A percentile compares a stretch with the other conserved stretches of the same genome.
phyloP scores from a whole-genome alignment of 2,888 invertebrate genomes.

The Xanthorhoe designata region DNA sequence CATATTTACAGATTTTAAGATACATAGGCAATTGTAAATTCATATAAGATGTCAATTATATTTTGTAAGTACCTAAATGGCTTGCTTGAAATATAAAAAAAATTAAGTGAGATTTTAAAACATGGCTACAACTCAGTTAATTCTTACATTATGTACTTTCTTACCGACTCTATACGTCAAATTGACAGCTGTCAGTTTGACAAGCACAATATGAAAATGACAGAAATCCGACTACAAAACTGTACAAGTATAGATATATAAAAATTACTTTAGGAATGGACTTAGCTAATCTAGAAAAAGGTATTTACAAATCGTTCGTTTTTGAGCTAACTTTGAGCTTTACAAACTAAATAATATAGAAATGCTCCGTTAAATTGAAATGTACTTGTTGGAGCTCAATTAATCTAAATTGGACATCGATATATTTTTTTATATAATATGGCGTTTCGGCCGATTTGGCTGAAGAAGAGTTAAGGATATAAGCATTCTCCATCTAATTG shows the following conservation, averaged over 20 bases:
- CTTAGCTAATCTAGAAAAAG: conserved; percentile 55
- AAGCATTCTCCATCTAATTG: background rate
- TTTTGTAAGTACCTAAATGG: too few relatives aligned
- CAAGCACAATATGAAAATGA: background rate
- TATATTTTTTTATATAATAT: conserved; percentile 1
- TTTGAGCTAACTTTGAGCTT: conserved; percentile 85
- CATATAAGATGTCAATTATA: too few relatives aligned
- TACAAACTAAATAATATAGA: conserved; percentile 70
- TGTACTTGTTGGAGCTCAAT: conserved; percentile 64
- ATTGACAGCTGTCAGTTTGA: background rate
- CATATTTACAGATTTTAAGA: too few relatives aligned
- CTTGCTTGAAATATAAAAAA: too few relatives aligned
- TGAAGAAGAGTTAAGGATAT: background rate
- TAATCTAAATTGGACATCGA: conserved; percentile 14
- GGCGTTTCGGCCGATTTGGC: background rate
- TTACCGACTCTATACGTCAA: background rate
- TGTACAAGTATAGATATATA: conserved; percentile 55
- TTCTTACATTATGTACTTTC: background rate
- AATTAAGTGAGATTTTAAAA: too few relatives aligned
- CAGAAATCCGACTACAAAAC: conserved; percentile 26
- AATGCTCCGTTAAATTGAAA: conserved; percentile 53
- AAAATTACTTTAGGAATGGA: conserved; percentile 75
- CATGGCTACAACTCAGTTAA: too few relatives aligned
- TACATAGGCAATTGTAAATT: too few relatives aligned
- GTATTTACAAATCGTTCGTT: conserved; percentile 69